These are phyloP conservation scores for Glyphotaelius pellucidus DNA, from an alignment of 2,888 invertebrate species.

Conservation along the genomic window DNA sequence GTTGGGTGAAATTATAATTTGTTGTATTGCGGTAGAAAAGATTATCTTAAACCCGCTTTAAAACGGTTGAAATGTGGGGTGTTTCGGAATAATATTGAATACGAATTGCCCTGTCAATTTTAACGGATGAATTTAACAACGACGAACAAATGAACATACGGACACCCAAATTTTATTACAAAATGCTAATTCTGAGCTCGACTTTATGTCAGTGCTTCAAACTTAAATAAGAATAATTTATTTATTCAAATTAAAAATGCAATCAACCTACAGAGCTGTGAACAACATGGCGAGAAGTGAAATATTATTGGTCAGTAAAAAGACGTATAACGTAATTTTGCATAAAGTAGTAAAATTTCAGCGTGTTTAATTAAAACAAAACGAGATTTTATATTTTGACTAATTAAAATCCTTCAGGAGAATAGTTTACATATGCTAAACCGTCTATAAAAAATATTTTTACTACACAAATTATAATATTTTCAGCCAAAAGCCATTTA, in stretches of 20 bases:
- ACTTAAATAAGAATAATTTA: neutral
- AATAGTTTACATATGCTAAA: neutral
- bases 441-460: neutral
- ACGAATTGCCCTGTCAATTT: neutral
- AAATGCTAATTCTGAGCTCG: neutral
- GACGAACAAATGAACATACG: neutral
- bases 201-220: neutral
- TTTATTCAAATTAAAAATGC: slow-evolving; percentile 22
- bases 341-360: slow-evolving; percentile 3
- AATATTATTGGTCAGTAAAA: slow-evolving; percentile 17
- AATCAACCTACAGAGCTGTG: slow-evolving; percentile 22
- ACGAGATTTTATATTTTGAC: neutral
- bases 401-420: slow-evolving; percentile 10
- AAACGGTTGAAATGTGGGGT: neutral
- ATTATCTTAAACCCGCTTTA: neutral
- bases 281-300: slow-evolving; percentile 6
- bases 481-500: neutral
- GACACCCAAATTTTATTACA: neutral
- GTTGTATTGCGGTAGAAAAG: neutral
- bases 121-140: neutral
- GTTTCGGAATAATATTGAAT: neutral
- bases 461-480: neutral
- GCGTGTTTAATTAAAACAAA: slow-evolving; percentile 1
- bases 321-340: neutral
- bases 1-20: neutral